Evolutionary conservation across 2,113 vertebrate species (phyloP).

Genomic region (Nyctereutes procyonoides): DNA sequence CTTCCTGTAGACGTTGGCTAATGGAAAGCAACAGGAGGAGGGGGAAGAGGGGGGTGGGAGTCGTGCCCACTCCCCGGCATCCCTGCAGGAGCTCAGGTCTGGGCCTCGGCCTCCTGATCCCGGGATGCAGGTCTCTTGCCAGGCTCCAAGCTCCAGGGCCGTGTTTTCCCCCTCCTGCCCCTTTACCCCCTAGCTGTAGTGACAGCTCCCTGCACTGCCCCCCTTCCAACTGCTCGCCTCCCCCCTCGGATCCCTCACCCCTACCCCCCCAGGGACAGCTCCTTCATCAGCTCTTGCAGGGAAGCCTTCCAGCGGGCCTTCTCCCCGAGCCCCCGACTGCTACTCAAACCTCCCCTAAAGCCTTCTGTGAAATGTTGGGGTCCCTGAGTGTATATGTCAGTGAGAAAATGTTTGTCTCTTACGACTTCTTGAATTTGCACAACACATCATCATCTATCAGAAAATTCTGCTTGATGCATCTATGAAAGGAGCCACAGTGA

Average conservation of each 20-base stretch:
- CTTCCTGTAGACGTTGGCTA: not conserved
- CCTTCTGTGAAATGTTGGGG: not conserved
- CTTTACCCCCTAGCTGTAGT: not conserved
- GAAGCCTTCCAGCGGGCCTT: not conserved
- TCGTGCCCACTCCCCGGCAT: not conserved
- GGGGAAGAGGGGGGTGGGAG: not conserved
- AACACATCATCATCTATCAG: not conserved
- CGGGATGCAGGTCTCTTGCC: not conserved
- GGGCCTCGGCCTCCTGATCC: not conserved
- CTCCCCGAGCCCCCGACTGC: not conserved
- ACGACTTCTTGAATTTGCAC: not conserved
- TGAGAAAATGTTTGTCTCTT: not conserved
- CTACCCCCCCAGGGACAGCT: not conserved
- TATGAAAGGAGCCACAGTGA: not conserved
- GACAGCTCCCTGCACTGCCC: not conserved
- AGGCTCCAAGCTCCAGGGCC: not conserved
- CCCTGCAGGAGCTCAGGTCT: not conserved
- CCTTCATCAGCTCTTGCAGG: not conserved
- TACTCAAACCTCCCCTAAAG: not conserved
- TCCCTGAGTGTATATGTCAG: not conserved
- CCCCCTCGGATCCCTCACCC: not conserved
- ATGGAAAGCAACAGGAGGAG: not conserved
- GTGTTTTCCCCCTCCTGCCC: not conserved
- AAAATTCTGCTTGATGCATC: not conserved
- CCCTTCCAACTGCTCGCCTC: not conserved